These are phyloP conservation scores for Pagrus major DNA, from an alignment of 2,113 vertebrate species.

Conservation along the genomic window DNA sequence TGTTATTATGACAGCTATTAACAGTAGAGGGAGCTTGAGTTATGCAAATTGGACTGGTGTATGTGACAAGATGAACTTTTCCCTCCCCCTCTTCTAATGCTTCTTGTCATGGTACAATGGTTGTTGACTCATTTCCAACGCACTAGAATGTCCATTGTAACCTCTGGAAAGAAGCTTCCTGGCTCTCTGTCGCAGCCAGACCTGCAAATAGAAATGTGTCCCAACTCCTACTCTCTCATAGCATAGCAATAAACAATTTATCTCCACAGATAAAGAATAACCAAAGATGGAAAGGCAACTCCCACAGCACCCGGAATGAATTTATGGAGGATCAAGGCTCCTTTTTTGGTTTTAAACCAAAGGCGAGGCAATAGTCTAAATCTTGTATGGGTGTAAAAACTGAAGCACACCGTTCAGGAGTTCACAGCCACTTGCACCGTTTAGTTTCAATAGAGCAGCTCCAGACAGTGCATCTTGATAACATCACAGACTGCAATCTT, in stretches of 20 bases:
- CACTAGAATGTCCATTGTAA: conserved; percentile 50
- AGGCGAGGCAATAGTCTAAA: conserved; percentile 18
- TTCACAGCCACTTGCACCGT: conserved; percentile 27
- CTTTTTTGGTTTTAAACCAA: conserved; percentile 33
- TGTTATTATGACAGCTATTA: conserved; percentile 69
- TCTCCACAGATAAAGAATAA: conserved; percentile 52
- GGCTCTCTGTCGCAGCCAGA: conserved; percentile 28
- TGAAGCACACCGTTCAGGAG: conserved; percentile 22
- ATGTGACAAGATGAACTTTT: conserved; percentile 70
- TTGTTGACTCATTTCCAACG: conserved; percentile 68
- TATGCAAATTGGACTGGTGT: conserved; percentile 72
- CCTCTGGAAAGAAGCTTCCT: conserved; percentile 51
- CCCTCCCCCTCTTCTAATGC: conserved; percentile 62
- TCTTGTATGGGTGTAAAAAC: conserved; percentile 37
- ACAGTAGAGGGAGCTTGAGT: conserved; percentile 73
- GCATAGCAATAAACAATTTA: conserved; percentile 45
- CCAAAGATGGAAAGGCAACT: conserved; percentile 32
- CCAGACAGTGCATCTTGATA: conserved; percentile 55
- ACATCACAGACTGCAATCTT: conserved; percentile 44
- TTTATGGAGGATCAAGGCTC: conserved; percentile 17
- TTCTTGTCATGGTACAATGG: conserved; percentile 68
- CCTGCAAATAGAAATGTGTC: conserved; percentile 46
- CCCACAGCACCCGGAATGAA: background rate
- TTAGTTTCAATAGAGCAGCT: conserved; percentile 48
- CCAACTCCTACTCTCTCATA: conserved; percentile 17